Evolutionary conservation across 2,797 vertebrate species (phyloP), one percentile per base, ranked within the genome.

Genomic region (Sebastes oblongus): DNA sequence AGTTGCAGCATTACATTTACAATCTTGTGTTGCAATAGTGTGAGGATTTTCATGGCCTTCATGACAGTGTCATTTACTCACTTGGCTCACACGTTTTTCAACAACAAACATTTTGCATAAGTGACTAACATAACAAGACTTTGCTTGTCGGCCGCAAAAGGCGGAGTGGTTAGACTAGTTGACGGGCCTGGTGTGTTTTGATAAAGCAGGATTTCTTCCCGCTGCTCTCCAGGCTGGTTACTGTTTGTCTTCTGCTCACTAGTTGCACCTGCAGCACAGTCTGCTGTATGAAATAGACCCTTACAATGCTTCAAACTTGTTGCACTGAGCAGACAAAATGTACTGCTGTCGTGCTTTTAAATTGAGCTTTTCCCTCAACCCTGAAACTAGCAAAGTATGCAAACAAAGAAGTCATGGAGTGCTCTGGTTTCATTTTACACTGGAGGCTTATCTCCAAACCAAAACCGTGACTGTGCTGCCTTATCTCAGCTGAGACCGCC

Each of bases 351-450:
- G 8, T 1, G 13, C 18, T 8, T 64, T 59, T 61, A 11, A 56
- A 29, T 11, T 11, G 24, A 46, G 39, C 55, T 65, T 66, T 36
- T 39, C 36, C 13, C 10, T 9, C 25, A 3, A 34, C 30, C 56
- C 81, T 66, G 88, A 94, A 94, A 93, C 91, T 83, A 4, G 0
- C 34, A 66, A 52, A 77, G 11, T 64, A 87, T 83, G 72, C 80
- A 89, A 92, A 90, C 82, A 91, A 82, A 70, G 62, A 64, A 78
- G 78, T 64, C 58, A 3, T 13, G n/a, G 30, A 39, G 20, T 13
- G 46, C 69, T 29, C 58, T 39, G 72, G 85, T 93, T 88, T 91
- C 90, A 80, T 61, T 87, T 87, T 74, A 84, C 84, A 74, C 46
- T 36, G 0, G 9, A n/a, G 4, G 42, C 50, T 88, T 72, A 76